Conservation (phyloP, 2,113 vertebrate species). For the Bagarius yarrelli region DNA sequence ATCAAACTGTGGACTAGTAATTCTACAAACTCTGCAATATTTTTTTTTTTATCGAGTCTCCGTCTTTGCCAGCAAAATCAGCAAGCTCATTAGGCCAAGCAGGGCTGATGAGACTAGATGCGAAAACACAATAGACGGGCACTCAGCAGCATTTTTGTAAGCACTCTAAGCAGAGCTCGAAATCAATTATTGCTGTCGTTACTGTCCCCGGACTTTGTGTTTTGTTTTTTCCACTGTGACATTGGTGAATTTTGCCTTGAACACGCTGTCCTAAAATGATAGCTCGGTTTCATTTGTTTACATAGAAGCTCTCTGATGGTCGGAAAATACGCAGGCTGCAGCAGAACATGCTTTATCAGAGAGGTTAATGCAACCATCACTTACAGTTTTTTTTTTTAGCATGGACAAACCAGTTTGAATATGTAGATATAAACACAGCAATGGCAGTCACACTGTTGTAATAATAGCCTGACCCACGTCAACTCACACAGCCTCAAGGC, state of each 20-base stretch:
- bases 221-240: constrained; percentile 30
- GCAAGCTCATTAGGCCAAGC: not conserved
- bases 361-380: not conserved
- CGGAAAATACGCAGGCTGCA: not conserved
- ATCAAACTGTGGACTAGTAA: not conserved
- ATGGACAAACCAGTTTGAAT: not conserved
- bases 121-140: not conserved
- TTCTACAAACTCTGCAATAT: not conserved
- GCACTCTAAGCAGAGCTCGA: constrained; percentile 9
- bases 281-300: constrained; percentile 27
- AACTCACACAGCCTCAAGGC: constrained; percentile 23
- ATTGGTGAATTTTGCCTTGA: constrained; percentile 8
- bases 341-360: not conserved
- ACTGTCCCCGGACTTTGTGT: not conserved
- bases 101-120: not conserved
- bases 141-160: not conserved
- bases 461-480: not conserved
- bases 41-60: not conserved
- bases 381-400: not conserved
- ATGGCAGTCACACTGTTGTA: not conserved
- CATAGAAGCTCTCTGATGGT: constrained; percentile 9
- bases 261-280: constrained; percentile 31
- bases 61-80: not conserved
- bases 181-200: not conserved
- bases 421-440: constrained; percentile 24